Percentiles rank a stretch among this genome's conserved stretches.
phyloP scores from a whole-genome alignment of 2,113 vertebrate genomes.

The Isichthys henryi region DNA sequence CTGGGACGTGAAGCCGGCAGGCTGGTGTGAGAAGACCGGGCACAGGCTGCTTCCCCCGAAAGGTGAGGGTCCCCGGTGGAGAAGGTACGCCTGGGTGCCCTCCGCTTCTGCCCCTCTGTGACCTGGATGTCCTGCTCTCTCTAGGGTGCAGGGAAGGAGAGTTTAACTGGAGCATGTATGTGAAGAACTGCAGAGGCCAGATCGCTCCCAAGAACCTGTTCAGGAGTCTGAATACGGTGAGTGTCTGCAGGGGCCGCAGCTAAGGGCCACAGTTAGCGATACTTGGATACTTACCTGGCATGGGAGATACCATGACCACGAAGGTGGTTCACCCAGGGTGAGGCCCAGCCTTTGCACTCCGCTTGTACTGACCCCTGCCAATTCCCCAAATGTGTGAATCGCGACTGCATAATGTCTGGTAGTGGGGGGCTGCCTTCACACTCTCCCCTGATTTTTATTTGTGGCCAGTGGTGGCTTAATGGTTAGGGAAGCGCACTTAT shows the following conservation, averaged over 20 bases:
- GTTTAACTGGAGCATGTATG: constrained; percentile 81
- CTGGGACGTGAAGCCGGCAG: constrained; percentile 76
- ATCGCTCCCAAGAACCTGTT: constrained; percentile 82
- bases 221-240: constrained; percentile 76
- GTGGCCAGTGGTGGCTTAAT: no score
- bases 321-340: no score
- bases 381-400: no score
- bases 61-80: constrained; percentile 52
- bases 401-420: no score
- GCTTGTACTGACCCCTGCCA: no score
- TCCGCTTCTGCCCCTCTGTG: not conserved
- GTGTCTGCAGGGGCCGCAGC: constrained; percentile 20
- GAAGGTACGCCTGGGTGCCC: not conserved
- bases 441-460: no score
- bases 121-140: constrained; percentile 19
- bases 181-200: constrained; percentile 80
- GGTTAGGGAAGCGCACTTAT: no score
- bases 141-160: constrained; percentile 80
- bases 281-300: no score
- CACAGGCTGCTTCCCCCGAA: constrained; percentile 79
- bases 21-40: constrained; percentile 84
- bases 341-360: no score
- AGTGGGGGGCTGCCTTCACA: no score
- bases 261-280: not conserved
- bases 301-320: no score